These are phyloP conservation scores for Apaloderma vittatum DNA, from an alignment of 2,113 vertebrate genomes.

Conservation along the genomic window DNA sequence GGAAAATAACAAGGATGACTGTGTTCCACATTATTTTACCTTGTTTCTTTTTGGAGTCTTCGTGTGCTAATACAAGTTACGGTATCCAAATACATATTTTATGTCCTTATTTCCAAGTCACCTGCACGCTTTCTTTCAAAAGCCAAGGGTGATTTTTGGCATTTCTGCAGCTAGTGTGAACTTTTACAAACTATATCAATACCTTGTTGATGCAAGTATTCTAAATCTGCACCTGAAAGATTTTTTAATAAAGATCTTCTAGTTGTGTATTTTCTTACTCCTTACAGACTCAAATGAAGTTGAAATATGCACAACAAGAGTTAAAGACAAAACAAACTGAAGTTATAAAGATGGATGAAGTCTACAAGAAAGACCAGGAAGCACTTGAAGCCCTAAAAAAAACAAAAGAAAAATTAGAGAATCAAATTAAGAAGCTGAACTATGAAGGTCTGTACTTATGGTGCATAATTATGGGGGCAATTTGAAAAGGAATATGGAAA, in stretches of 20 bases:
- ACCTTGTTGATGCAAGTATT: background rate
- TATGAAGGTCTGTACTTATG: constrained; percentile 85
- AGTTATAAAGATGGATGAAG: constrained; percentile 90
- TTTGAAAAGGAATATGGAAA: background rate
- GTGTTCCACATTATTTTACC: background rate
- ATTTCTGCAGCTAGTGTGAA: background rate
- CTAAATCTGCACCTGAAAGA: background rate
- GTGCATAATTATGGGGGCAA: background rate
- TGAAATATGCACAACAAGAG: constrained; percentile 90
- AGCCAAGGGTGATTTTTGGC: background rate
- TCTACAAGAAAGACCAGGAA: constrained; percentile 89
- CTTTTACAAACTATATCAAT: background rate
- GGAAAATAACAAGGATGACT: background rate
- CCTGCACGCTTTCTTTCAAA: background rate
- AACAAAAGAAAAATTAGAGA: constrained; percentile 84
- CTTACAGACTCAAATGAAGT: constrained; percentile 90
- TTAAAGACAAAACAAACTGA: constrained; percentile 90
- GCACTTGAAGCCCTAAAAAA: constrained; percentile 81
- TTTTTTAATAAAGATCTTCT: background rate
- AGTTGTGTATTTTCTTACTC: background rate
- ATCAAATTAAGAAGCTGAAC: constrained; percentile 85
- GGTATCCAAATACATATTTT: background rate
- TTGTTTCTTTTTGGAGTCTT: background rate
- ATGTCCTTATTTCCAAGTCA: background rate
- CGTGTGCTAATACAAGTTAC: background rate